Evolutionary conservation across 2,113 vertebrate genomes (phyloP), one percentile per base, ranked within the genome.

Genomic region (Athene cunicularia): DNA sequence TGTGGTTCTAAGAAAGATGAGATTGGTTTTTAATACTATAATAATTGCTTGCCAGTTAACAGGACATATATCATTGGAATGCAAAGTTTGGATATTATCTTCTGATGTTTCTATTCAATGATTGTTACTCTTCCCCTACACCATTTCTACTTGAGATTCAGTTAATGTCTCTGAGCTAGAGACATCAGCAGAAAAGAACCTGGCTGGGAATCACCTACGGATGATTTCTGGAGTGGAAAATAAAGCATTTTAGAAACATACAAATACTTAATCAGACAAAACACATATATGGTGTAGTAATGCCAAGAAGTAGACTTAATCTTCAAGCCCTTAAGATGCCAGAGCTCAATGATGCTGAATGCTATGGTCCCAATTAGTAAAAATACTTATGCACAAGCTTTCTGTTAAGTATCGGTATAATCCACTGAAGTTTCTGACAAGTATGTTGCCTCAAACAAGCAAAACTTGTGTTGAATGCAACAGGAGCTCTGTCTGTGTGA

Each of bases 391-490:
- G 43, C 64, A 66, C 17, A 66, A 75, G 77, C 74, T 93, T 94
- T 80, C 70, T 53, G 41, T 37, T 95, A 92, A 87, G 70, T 26
- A 81, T 23, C 33, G 53, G 33, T 13, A 9, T 75, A 92, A 93
- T 89, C 83, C 70, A 62, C 26, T 41, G 41, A 79, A 77, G 67
- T 76, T 85, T 60, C 59, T 12, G n/a, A 60, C 47, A 60, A 92
- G 28, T 39, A n/a, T 55, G 49, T 39, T 79, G 27, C 27, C 50
- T 64, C 73, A 89, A 93, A 95, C 76, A 95, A 93, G 43, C 32
- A 87, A 85, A 94, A 75, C 53, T 81, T 87, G 30, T 81, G 32
- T 20, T 85, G 49, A 96, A 90, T 68, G 92, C 89, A 95, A 96
- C 23, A 53, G 56, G 47, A 92, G 35, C 72, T 95, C 60, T 95